phyloP scores from a whole-genome alignment of 2,888 invertebrate genomes.

The Volucella zonaria region DNA sequence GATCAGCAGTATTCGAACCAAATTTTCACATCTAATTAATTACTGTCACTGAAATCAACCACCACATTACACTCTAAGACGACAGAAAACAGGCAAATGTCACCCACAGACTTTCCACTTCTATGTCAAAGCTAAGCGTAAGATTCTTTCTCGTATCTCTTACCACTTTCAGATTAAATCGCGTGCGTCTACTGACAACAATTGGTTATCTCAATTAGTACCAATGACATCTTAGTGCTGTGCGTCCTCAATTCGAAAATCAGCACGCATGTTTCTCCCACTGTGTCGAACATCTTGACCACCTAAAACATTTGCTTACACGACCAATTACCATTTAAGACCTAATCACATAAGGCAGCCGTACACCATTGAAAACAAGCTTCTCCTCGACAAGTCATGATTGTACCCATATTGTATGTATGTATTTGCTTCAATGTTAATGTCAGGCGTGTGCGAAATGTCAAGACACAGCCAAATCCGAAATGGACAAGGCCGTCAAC shows the following conservation, averaged over 20 bases:
- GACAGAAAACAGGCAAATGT: not conserved
- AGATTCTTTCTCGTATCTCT: not conserved
- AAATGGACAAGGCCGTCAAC: constrained; percentile 29
- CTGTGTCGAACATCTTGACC: constrained; percentile 41
- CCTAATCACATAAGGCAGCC: not conserved
- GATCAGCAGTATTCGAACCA: too few species aligned
- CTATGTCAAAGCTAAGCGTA: not conserved
- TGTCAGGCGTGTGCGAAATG: constrained; percentile 33
- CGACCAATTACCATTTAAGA: constrained; percentile 24
- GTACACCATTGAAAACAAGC: constrained; percentile 12
- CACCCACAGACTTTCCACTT: not conserved
- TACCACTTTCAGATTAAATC: constrained; percentile 20
- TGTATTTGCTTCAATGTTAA: constrained; percentile 24
- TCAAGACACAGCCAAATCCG: not conserved
- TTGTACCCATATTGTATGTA: not conserved
- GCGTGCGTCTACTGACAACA: constrained; percentile 32
- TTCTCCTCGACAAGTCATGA: not conserved
- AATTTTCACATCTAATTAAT: too few species aligned
- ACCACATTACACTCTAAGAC: too few species aligned
- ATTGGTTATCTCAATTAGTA: constrained; percentile 4
- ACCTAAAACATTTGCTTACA: constrained; percentile 26
- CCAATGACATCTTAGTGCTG: constrained; percentile 33
- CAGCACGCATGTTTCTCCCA: constrained; percentile 31
- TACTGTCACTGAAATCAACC: too few species aligned
- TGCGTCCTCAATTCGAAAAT: constrained; percentile 42